Percentiles rank a stretch among this genome's conserved stretches.
Conservation (phyloP, 2,797 vertebrate species). For the Hydrophis major region DNA sequence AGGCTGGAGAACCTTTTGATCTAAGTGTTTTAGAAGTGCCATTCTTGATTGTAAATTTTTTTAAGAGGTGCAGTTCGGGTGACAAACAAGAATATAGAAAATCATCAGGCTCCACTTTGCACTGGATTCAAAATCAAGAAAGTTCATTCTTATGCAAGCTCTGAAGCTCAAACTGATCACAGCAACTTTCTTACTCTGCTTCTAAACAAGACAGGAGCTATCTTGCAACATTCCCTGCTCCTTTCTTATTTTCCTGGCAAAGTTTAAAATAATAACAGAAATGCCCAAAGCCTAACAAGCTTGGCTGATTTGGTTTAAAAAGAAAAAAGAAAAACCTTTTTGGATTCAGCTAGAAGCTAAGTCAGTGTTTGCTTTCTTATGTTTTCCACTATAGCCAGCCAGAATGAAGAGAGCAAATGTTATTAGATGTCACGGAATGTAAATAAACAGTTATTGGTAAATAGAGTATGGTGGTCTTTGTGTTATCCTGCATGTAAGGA, state of each 20-base stretch:
- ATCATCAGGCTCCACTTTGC: not conserved
- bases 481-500: conserved; percentile 66
- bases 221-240: conserved; percentile 43
- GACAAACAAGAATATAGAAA: not conserved
- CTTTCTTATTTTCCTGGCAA: conserved; percentile 19
- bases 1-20: not conserved
- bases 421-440: conserved; percentile 65
- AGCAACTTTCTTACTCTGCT: conserved; percentile 44
- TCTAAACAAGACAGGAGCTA: conserved; percentile 47
- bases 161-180: conserved; percentile 4
- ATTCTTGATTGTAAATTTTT: not conserved
- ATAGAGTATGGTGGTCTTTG: conserved; percentile 70
- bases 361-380: conserved; percentile 64
- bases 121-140: conserved; percentile 8
- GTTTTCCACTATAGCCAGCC: conserved; percentile 59
- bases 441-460: conserved; percentile 68
- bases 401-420: conserved; percentile 56
- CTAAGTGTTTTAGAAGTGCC: not conserved
- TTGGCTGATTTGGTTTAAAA: conserved; percentile 55
- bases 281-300: conserved; percentile 57
- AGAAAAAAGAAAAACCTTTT: conserved; percentile 55
- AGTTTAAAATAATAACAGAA: conserved; percentile 43
- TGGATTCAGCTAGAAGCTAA: conserved; percentile 59
- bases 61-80: not conserved
- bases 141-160: conserved; percentile 33